These are phyloP conservation scores for Pollimyrus isidori DNA, from an alignment of 2,113 vertebrate genomes.

Conservation along the genomic window DNA sequence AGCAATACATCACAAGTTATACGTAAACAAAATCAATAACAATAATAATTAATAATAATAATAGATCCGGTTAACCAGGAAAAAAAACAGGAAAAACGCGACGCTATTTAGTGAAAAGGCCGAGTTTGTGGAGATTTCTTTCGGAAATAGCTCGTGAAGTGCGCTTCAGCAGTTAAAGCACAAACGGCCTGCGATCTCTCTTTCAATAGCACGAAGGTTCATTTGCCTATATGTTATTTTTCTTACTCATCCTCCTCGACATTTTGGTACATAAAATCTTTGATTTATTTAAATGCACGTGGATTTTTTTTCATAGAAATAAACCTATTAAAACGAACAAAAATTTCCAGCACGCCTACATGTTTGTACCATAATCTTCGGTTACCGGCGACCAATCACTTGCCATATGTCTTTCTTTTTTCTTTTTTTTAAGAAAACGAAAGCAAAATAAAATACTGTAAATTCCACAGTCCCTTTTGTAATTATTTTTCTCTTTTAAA, in stretches of 20 bases:
- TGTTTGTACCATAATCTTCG: slow-evolving; percentile 46
- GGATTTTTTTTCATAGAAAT: slow-evolving; percentile 44
- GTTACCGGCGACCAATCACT: slow-evolving; percentile 50
- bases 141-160: slow-evolving; percentile 41
- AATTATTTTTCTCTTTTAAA: slow-evolving; percentile 40
- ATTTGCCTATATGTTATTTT: slow-evolving; percentile 39
- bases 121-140: slow-evolving; percentile 52
- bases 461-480: slow-evolving; percentile 62
- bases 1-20: slow-evolving; percentile 52
- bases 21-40: slow-evolving; percentile 54
- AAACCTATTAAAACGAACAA: slow-evolving; percentile 29
- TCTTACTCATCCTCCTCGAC: slow-evolving; percentile 39
- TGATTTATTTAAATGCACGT: slow-evolving; percentile 57
- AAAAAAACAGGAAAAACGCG: slow-evolving; percentile 38
- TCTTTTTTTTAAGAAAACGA: slow-evolving; percentile 49
- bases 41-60: slow-evolving; percentile 56
- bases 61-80: slow-evolving; percentile 54
- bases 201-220: slow-evolving; percentile 47
- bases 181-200: slow-evolving; percentile 42
- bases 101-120: slow-evolving; percentile 53
- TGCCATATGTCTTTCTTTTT: slow-evolving; percentile 21
- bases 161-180: slow-evolving; percentile 38
- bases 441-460: slow-evolving; percentile 65
- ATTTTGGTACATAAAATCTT: slow-evolving; percentile 65
- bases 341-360: slow-evolving; percentile 46